Percentiles rank a stretch among this genome's conserved stretches.
phyloP scores from a whole-genome alignment of 2,113 vertebrate genomes.

The Caranx ignobilis region DNA sequence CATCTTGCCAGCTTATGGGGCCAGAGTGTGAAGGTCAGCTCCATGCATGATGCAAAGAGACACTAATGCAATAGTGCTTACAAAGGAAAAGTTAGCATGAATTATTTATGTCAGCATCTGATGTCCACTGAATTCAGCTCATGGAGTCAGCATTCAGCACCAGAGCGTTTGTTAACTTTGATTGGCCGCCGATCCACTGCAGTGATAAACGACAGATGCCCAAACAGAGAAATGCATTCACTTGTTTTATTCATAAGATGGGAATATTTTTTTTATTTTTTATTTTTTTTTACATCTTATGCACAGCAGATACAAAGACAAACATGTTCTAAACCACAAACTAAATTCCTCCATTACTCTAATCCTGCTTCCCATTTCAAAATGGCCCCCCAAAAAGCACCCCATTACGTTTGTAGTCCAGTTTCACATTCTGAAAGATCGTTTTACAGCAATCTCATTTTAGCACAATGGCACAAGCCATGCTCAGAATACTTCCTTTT shows the following conservation, averaged over 20 bases:
- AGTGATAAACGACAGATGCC: slow-evolving; percentile 47
- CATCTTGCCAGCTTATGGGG: slow-evolving; percentile 49
- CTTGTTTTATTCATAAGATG: slow-evolving; percentile 84
- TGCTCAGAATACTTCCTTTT: slow-evolving; percentile 65
- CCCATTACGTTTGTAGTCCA: slow-evolving; percentile 76
- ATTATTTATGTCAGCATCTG: slow-evolving; percentile 72
- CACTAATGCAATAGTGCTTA: slow-evolving; percentile 66
- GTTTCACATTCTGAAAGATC: slow-evolving; percentile 84
- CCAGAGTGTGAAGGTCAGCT: slow-evolving; percentile 63
- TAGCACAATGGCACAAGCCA: slow-evolving; percentile 78
- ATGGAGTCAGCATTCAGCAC: neutral
- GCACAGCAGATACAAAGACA: slow-evolving; percentile 84
- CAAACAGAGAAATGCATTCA: slow-evolving; percentile 64
- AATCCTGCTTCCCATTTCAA: slow-evolving; percentile 75
- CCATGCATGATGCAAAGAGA: slow-evolving; percentile 49
- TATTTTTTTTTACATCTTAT: slow-evolving; percentile 77
- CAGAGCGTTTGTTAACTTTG: neutral
- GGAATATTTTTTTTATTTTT: slow-evolving; percentile 35
- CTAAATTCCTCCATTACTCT: slow-evolving; percentile 75
- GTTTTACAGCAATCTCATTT: slow-evolving; percentile 79
- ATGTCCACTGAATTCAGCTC: slow-evolving; percentile 15
- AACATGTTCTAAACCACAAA: slow-evolving; percentile 83
- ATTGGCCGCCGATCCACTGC: neutral
- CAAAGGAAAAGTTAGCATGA: slow-evolving; percentile 63
- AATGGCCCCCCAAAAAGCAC: slow-evolving; percentile 59